Evolutionary conservation across 2,113 vertebrate species (phyloP).

Genomic region (Chloropsis hardwickii): DNA sequence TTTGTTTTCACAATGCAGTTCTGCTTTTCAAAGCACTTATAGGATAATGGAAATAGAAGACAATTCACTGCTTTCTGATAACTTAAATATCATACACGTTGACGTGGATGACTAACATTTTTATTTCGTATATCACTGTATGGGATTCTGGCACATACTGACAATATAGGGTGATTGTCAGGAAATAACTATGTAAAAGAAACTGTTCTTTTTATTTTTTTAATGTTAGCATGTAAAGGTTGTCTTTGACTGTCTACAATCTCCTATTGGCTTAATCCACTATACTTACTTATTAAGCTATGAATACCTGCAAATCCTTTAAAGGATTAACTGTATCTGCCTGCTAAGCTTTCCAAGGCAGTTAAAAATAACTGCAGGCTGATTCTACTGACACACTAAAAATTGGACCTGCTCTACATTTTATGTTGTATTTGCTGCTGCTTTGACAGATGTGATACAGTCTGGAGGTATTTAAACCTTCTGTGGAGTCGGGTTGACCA

Average conservation of each 20-base stretch:
- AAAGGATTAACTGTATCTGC: constrained; percentile 54
- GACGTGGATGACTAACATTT: not conserved
- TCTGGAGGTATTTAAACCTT: not conserved
- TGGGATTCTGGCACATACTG: not conserved
- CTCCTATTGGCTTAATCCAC: constrained; percentile 21
- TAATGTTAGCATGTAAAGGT: not conserved
- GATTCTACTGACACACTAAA: constrained; percentile 58
- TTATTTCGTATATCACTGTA: not conserved
- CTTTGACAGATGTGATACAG: not conserved
- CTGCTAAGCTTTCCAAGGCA: constrained; percentile 49
- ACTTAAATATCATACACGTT: not conserved
- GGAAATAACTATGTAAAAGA: not conserved
- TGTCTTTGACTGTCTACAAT: not conserved
- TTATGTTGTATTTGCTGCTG: not conserved
- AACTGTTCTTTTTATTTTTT: not conserved
- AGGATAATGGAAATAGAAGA: not conserved
- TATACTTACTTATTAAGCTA: constrained; percentile 46
- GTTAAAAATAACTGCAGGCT: constrained; percentile 55
- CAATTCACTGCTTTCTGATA: not conserved
- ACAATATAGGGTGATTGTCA: not conserved
- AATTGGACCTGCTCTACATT: constrained; percentile 5
- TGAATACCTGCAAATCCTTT: constrained; percentile 52
- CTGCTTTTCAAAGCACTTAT: not conserved
- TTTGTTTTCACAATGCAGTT: not conserved
- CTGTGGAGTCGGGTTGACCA: not conserved